Percentiles rank a stretch among this genome's conserved stretches.
These are phyloP conservation scores for Ecliptopera silaceata DNA, from an alignment of 2,888 invertebrate species.

Conservation along the genomic window DNA sequence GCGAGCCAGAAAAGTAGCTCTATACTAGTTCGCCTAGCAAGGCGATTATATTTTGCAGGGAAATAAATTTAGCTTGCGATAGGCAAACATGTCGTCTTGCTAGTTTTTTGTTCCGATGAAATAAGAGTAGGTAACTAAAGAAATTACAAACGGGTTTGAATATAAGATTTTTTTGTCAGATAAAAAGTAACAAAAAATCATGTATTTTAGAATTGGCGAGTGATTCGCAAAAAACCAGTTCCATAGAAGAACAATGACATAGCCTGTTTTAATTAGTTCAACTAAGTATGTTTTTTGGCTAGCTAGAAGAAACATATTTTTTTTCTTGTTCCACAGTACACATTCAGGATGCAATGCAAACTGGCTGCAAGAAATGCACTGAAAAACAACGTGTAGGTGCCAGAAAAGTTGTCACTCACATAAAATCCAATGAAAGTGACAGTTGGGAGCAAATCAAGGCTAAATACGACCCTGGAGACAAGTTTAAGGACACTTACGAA, in stretches of 20 bases:
- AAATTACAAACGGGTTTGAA: too few relatives aligned
- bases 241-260: background rate
- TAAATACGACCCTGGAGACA: constrained; percentile 87
- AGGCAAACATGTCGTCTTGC: too few relatives aligned
- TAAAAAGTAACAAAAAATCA: background rate
- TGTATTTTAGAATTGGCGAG: background rate
- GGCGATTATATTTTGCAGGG: too few relatives aligned
- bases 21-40: too few relatives aligned
- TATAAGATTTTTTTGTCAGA: background rate
- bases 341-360: constrained; percentile 87
- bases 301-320: too few relatives aligned
- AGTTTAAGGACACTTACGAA: constrained; percentile 85
- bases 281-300: too few relatives aligned
- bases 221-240: background rate
- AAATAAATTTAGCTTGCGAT: too few relatives aligned
- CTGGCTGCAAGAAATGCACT: constrained; percentile 87
- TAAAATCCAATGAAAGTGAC: constrained; percentile 85
- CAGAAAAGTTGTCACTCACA: constrained; percentile 85
- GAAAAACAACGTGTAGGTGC: constrained; percentile 84
- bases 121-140: too few relatives aligned
- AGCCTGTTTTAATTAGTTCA: too few relatives aligned
- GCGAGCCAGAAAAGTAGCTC: too few relatives aligned
- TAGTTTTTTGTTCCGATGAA: too few relatives aligned
- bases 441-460: constrained; percentile 85
- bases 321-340: constrained; percentile 78